A percentile compares a stretch with the other conserved stretches of the same genome.
Evolutionary conservation across 30 jellyfish, hydroid and myxozoan genomes (phyloP).

Genomic region (Rhopilema esculentum): DNA sequence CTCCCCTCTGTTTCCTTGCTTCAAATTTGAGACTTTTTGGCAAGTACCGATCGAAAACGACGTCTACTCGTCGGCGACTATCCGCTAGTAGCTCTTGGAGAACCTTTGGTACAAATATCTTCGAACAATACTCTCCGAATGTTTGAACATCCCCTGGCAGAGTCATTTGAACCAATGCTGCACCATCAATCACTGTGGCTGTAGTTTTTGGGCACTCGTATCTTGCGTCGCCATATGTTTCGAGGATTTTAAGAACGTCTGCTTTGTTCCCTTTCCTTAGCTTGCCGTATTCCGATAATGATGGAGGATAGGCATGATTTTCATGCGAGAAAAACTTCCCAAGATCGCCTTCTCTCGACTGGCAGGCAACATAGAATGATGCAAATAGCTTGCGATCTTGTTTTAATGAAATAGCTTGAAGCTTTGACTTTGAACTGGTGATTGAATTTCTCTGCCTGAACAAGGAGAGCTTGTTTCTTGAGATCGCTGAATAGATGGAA

Average conservation of each 20-base stretch:
- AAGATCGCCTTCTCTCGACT: constrained; percentile 40
- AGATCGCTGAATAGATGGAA: constrained; percentile 32
- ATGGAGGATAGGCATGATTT: constrained; percentile 40
- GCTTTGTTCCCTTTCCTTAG: constrained; percentile 45
- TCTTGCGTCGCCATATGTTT: constrained; percentile 50
- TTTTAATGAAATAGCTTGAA: constrained; percentile 16
- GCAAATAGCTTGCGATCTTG: constrained; percentile 40
- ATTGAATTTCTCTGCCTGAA: constrained; percentile 8
- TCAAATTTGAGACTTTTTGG: constrained; percentile 27
- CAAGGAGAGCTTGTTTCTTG: constrained; percentile 43
- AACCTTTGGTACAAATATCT: constrained; percentile 39
- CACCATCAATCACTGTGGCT: constrained; percentile 63
- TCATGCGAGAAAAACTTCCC: constrained; percentile 6
- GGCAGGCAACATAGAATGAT: constrained; percentile 37
- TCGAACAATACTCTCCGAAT: constrained; percentile 53
- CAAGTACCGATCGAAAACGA: constrained; percentile 41
- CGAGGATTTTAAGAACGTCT: constrained; percentile 30
- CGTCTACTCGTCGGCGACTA: constrained; percentile 58
- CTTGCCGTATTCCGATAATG: constrained; percentile 52
- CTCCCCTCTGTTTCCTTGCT: constrained; percentile 42
- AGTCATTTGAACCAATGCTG: constrained; percentile 64
- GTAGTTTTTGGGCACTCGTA: constrained; percentile 40
- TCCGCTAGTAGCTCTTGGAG: constrained; percentile 39
- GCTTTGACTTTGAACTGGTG: constrained; percentile 32
- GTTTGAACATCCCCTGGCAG: constrained; percentile 38